Conservation (phyloP, 2,888 invertebrate species). For the Sinelater perroti region DNA sequence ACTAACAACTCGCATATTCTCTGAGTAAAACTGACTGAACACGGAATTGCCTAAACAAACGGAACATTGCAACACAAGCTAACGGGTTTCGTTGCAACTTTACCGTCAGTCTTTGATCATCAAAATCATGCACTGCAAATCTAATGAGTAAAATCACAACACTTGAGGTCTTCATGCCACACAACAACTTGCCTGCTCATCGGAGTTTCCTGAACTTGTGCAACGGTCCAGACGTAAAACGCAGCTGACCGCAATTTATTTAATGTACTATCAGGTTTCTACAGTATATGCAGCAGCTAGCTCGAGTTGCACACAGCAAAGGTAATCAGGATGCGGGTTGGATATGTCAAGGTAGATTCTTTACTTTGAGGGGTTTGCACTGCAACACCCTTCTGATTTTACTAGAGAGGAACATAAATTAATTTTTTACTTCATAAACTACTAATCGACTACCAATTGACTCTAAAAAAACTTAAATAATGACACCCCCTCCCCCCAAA, state of each 20-base stretch:
- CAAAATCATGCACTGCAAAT: constrained; percentile 46
- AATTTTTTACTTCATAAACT: no score
- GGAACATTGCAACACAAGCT: constrained; percentile 34
- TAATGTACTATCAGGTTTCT: no score
- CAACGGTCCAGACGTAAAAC: constrained; percentile 22
- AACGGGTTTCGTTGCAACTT: constrained; percentile 35
- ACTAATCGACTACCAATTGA: no score
- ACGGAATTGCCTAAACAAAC: constrained; percentile 33
- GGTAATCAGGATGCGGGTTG: neutral
- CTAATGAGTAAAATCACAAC: constrained; percentile 47
- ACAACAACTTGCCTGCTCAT: constrained; percentile 45
- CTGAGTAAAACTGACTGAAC: constrained; percentile 30
- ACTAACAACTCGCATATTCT: constrained; percentile 13
- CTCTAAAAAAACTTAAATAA: neutral
- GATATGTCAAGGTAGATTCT: neutral
- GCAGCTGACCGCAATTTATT: no score
- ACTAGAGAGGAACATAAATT: no score
- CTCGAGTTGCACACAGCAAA: constrained; percentile 23
- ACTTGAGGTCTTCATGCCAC: constrained; percentile 45
- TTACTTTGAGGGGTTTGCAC: no score
- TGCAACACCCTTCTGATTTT: no score
- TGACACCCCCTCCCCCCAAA: no score
- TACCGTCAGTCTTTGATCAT: constrained; percentile 46
- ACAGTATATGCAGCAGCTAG: constrained; percentile 21
- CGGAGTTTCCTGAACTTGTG: constrained; percentile 24